Evolutionary conservation across 2,113 vertebrate genomes (phyloP).

Genomic region (Scopus umbretta): DNA sequence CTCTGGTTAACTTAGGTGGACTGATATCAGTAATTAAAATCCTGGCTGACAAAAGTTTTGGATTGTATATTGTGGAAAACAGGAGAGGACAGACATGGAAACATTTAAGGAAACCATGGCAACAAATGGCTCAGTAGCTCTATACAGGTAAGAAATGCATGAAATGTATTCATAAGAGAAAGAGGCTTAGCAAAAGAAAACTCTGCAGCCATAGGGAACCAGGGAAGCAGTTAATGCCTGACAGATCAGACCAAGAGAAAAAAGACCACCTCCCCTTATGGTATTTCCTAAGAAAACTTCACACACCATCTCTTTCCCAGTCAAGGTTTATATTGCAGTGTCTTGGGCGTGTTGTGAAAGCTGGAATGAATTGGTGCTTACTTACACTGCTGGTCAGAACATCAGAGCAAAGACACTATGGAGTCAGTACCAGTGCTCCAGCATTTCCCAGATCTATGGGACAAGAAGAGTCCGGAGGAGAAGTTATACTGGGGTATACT

Average conservation of each 20-base stretch:
- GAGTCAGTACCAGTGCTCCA: neutral
- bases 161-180: neutral
- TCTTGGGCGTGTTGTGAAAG: neutral
- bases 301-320: neutral
- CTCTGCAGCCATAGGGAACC: neutral
- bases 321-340: neutral
- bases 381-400: neutral
- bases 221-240: neutral
- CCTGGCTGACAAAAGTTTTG: neutral
- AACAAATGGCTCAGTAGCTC: neutral
- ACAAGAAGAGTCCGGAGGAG: neutral
- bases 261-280: neutral
- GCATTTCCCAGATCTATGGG: neutral
- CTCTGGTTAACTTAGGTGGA: neutral
- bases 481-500: neutral
- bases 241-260: neutral
- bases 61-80: neutral
- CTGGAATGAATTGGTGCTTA: neutral
- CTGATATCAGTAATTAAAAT: neutral
- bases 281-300: neutral
- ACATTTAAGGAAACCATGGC: conserved; percentile 19
- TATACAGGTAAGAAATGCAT: neutral
- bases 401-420: neutral
- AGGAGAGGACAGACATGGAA: neutral
- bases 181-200: neutral